A percentile compares a stretch with the other conserved stretches of the same genome.
These are phyloP conservation scores for Endotricha flammealis DNA, from an alignment of 2,888 invertebrate genomes.

Conservation along the genomic window DNA sequence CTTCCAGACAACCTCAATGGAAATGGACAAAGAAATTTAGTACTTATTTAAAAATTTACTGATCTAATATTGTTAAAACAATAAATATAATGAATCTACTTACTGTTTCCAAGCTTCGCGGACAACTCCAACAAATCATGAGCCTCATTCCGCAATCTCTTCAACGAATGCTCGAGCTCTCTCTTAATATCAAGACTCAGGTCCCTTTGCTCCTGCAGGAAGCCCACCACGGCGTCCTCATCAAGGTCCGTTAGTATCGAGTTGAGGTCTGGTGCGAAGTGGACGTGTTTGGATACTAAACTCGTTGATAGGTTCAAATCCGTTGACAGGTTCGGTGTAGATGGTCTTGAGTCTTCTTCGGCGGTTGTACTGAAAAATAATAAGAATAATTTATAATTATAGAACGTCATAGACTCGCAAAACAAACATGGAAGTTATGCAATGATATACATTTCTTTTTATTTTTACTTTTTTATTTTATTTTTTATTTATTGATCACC, in stretches of 20 bases:
- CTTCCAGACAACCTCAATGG: too few species aligned
- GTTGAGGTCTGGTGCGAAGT: constrained; percentile 84
- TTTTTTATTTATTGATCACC: too few species aligned
- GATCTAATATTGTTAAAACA: too few species aligned
- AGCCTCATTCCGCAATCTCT: constrained; percentile 83
- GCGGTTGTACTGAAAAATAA: constrained; percentile 26
- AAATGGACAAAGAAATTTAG: too few species aligned
- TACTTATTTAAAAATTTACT: too few species aligned
- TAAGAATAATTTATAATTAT: constrained; percentile 14
- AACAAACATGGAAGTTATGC: too few species aligned
- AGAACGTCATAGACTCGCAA: too few species aligned
- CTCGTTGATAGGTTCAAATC: constrained; percentile 36
- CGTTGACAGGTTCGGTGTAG: constrained; percentile 34
- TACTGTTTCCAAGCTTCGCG: constrained; percentile 41
- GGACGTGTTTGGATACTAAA: constrained; percentile 72
- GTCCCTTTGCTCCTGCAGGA: constrained; percentile 72
- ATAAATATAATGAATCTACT: too few species aligned
- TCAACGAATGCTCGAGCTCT: constrained; percentile 83
- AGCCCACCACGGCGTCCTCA: constrained; percentile 75
- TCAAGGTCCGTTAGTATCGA: constrained; percentile 80
- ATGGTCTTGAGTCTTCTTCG: constrained; percentile 39
- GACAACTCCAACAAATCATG: constrained; percentile 83
- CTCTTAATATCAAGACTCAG: constrained; percentile 78
- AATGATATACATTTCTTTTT: too few species aligned
- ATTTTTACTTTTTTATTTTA: too few species aligned